Percentiles rank a stretch among this genome's conserved stretches.
Conservation (phyloP, 2,797 vertebrate species). For the Sebastes hopkinsi region DNA sequence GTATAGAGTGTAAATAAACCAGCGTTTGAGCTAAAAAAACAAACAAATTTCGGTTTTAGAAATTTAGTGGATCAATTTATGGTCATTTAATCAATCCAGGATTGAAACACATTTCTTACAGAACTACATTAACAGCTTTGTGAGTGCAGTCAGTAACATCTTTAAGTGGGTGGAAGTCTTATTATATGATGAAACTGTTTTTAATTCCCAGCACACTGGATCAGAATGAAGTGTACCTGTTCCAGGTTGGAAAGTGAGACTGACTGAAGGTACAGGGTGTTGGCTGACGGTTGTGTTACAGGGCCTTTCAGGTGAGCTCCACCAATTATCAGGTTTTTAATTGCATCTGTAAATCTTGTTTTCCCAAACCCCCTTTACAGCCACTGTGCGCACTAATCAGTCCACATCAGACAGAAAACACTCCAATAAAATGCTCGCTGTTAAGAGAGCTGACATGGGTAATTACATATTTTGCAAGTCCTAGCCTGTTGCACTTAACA, state of each 20-base stretch:
- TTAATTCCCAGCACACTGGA: neutral
- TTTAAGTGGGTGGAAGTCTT: neutral
- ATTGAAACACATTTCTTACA: neutral
- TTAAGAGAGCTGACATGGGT: slow-evolving; percentile 25
- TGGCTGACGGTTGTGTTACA: neutral
- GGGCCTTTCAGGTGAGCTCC: slow-evolving; percentile 4
- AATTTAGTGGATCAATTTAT: neutral
- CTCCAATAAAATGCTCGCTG: slow-evolving; percentile 23
- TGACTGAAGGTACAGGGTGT: neutral
- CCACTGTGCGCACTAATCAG: neutral
- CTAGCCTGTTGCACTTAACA: slow-evolving; percentile 33
- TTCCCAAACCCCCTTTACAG: neutral
- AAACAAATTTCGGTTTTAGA: neutral
- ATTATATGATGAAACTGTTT: neutral
- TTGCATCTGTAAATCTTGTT: slow-evolving; percentile 25
- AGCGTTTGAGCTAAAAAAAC: no score
- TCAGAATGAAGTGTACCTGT: neutral
- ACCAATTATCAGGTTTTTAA: slow-evolving; percentile 11
- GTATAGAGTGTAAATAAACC: neutral
- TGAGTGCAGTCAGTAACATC: neutral
- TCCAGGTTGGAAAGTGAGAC: neutral
- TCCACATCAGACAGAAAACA: neutral
- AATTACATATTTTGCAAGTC: slow-evolving; percentile 67
- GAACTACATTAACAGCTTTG: neutral
- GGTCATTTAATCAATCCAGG: neutral